Evolutionary conservation across 2,113 vertebrate species (phyloP).

Genomic region (Hiodon alosoides): DNA sequence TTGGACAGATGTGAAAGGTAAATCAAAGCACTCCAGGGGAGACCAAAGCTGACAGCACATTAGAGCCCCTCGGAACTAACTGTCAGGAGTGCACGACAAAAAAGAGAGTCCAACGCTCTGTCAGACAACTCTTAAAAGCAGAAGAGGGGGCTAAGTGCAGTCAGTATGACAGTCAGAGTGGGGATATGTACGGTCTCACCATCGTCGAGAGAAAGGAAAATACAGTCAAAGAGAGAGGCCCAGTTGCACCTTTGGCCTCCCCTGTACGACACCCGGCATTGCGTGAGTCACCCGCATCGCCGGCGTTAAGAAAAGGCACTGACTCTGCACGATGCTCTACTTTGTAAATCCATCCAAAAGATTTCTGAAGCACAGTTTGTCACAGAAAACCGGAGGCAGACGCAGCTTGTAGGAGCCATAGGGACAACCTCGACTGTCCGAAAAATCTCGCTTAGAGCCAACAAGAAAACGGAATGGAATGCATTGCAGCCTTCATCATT

Average conservation of each 20-base stretch:
- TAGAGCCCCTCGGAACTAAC: conserved; percentile 65
- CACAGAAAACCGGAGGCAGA: too few species aligned
- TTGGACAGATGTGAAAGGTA: conserved; percentile 64
- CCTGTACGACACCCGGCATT: neutral
- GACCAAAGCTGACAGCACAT: conserved; percentile 65
- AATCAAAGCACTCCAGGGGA: conserved; percentile 67
- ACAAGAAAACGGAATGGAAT: too few species aligned
- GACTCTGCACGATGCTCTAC: too few species aligned
- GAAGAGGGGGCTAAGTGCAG: conserved; percentile 58
- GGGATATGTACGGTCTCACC: neutral
- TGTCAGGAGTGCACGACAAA: conserved; percentile 62
- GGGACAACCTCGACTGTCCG: too few species aligned
- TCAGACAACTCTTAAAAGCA: conserved; percentile 60
- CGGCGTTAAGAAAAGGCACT: too few species aligned
- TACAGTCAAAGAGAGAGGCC: neutral
- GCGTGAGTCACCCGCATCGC: neutral
- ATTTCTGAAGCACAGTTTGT: too few species aligned
- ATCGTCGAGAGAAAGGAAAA: neutral
- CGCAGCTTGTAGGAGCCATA: too few species aligned
- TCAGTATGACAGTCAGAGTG: conserved; percentile 58
- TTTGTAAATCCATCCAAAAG: too few species aligned
- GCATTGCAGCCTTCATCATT: too few species aligned
- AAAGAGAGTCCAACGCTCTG: conserved; percentile 65
- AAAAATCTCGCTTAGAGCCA: too few species aligned
- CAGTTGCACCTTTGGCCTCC: neutral